Base-by-base conservation (phyloP, 1,140 invertebrate species). In the Rhagoletis zephyria region DNA sequence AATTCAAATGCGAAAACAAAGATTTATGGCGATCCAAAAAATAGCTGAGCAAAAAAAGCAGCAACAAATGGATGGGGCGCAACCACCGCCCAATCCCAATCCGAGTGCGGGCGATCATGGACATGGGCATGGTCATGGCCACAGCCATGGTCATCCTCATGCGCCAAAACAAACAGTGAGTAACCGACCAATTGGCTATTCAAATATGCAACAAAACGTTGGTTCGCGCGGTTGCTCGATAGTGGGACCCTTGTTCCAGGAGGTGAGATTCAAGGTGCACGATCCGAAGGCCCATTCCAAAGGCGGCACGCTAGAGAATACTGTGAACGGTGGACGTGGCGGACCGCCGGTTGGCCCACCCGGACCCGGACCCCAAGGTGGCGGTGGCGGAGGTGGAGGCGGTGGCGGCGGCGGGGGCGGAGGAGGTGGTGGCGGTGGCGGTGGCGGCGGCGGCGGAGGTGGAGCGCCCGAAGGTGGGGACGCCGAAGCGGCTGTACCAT, bases 1-100 rank as follows among this genome's bases (percentile, higher is more conserved):
- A 93, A 98, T 98, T 93, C 97, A 98, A 93, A 98, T 98, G 97
- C 94, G 97, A 90, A 98, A 98, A 94, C 97, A 97, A 94, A 95
- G 97, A 89, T 97, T 97, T 93, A 94, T 96, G 91, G 96, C 96
- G 86, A 96, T 97, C 89, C 97, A 97, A 93, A 98, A 98, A 94
- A 96, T 98, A 93, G 96, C 96, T 88, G 96, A 97, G 90, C 96
- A 98, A 93, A 97, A 97, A 94, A 97, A 97, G 93, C 95, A 96
- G 88, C 95, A 95, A 90, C 94, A 30, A 30, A 30, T 95, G 87
- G 96, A 96, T 90, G 95, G 95, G 89, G 95, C 94, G 89, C 94
- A 94, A 90, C 95, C 95, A 85, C 95, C 95, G 40, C 89, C 91
- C 89, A 92, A 92, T 91, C 91, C 91, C 85, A 92, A 92, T 91